Percentiles rank a stretch among this genome's conserved stretches.
phyloP scores from a whole-genome alignment of 2,797 vertebrate species.

The Scyliorhinus canicula region DNA sequence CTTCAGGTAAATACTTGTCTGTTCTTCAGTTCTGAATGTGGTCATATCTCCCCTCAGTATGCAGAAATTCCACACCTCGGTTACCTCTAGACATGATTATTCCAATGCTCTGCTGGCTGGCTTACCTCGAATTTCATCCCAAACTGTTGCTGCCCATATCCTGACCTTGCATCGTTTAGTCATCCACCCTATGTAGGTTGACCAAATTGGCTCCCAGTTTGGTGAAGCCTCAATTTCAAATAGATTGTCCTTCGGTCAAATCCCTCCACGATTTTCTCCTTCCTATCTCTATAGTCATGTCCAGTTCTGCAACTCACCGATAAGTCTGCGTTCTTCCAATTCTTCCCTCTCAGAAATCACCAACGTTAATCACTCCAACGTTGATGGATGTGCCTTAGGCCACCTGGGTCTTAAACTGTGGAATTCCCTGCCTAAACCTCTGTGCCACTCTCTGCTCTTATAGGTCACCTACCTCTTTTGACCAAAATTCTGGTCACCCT shows the following conservation, averaged over 20 bases:
- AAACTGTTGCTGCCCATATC: background rate
- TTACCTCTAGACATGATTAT: background rate
- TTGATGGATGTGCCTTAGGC: background rate
- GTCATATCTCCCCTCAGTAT: background rate
- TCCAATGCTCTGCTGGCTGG: background rate
- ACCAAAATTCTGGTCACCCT: background rate
- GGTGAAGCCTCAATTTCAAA: background rate
- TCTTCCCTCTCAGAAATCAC: background rate
- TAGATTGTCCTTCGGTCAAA: too few relatives aligned
- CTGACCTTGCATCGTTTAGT: background rate
- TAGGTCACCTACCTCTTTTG: background rate
- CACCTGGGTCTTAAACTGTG: background rate
- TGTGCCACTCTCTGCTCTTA: background rate
- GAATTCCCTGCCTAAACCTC: background rate
- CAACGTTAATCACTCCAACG: background rate
- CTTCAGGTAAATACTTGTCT: slow-evolving; percentile 58
- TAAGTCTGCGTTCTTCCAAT: background rate
- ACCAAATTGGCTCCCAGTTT: background rate
- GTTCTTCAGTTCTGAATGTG: background rate
- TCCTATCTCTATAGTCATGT: too few relatives aligned
- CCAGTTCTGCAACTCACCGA: background rate
- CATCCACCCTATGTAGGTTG: background rate
- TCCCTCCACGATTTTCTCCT: background rate
- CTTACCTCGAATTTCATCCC: too few relatives aligned
- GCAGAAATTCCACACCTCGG: background rate